Base-by-base conservation (phyloP, 2,797 vertebrate genomes). In the Peromyscus nudipes region DNA sequence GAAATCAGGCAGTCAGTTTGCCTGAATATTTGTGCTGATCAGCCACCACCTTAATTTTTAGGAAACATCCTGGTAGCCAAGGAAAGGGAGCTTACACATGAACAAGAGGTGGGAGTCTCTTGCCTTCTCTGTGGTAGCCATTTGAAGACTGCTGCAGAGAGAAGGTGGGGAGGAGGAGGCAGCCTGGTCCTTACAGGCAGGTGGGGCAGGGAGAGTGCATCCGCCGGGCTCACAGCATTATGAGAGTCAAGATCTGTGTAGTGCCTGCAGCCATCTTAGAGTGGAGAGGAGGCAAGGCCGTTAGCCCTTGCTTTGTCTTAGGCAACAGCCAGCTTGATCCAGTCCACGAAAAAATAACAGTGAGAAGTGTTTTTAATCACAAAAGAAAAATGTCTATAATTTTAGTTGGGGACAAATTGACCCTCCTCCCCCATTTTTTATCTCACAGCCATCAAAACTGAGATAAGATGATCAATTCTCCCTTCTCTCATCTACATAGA, bases 181-280 rank as follows among this genome's bases (percentile, higher is more conserved):
- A 52, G 25, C 23, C 64, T 17, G 29, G 75, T 76, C 85, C 76
- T 23, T 12, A 0, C 1, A 23, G 75, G n/a, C 75, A 46, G 80
- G 49, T 37, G 0, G 1, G 14, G 25, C 34, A 43, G 79, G 46
- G 40, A 52, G 69, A 31, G 5, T 27, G 77, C 5, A 19, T 1
- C 76, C 37, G 9, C 31, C 19, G 60, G 55, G 34, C 43, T 64
- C n/a, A 1, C 75, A 55, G 46, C 79, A 6, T 14, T 3, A 29
- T 23, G 73, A 55, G 76, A 91, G 40, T 77, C 84, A 34, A 62
- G 76, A 37, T 60, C 37, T 31, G 34, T 11, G 57, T n/a, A 84
- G 62, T 49, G 77, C 57, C 86, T 71, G 65, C 13, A 57, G 86
- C 97, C 94, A 89, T 89, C 82, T 94, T 96, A 94, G 94, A 71